Percentiles rank a stretch among this genome's conserved stretches.
These are phyloP conservation scores for Gila robusta DNA, from an alignment of 2,797 vertebrate genomes.

Conservation along the genomic window DNA sequence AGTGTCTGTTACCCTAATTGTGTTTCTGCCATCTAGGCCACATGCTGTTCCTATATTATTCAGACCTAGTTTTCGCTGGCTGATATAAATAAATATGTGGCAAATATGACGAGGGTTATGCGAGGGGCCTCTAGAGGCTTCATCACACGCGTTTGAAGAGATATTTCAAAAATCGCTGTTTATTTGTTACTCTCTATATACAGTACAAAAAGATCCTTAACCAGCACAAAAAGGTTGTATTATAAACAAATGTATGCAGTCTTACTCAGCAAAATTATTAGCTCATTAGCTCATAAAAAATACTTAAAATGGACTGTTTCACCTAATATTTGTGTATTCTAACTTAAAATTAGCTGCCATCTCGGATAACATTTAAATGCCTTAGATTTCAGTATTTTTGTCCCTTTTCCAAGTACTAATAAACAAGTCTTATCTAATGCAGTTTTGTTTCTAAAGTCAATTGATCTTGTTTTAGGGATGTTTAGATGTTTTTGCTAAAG, in stretches of 20 bases:
- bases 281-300: background rate
- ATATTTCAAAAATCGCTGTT: background rate
- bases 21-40: conserved; percentile 30
- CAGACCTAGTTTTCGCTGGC: conserved; percentile 16
- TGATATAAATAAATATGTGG: conserved; percentile 37
- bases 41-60: conserved; percentile 31
- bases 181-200: background rate
- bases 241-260: background rate
- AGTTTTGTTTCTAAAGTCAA: background rate
- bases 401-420: background rate
- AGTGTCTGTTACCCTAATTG: conserved; percentile 26
- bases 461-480: background rate
- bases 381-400: background rate
- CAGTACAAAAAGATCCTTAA: background rate
- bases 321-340: too few relatives aligned
- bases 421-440: conserved; percentile 9
- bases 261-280: background rate
- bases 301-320: too few relatives aligned
- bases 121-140: background rate
- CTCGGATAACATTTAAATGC: background rate
- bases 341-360: background rate
- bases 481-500: conserved; percentile 12
- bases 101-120: conserved; percentile 30
- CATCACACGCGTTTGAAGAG: background rate
- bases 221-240: background rate